These are phyloP conservation scores for Ceyx cyanopectus DNA, from an alignment of 2,113 vertebrate genomes.

Conservation along the genomic window DNA sequence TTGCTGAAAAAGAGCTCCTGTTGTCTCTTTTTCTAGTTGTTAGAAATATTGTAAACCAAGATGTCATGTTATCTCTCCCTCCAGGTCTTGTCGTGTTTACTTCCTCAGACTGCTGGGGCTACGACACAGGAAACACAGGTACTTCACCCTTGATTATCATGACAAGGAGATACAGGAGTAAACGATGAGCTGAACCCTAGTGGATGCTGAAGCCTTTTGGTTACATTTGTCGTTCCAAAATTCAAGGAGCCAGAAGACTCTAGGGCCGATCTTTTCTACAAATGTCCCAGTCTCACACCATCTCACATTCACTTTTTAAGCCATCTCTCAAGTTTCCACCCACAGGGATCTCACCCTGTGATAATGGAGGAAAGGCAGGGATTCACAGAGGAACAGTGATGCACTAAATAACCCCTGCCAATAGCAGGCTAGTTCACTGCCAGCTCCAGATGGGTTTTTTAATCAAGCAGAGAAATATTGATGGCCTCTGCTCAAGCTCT, in stretches of 20 bases:
- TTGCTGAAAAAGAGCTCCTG: not conserved
- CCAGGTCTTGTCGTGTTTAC: not conserved
- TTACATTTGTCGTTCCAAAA: not conserved
- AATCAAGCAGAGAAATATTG: slow-evolving; percentile 73
- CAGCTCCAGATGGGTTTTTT: slow-evolving; percentile 67
- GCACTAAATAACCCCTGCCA: slow-evolving; percentile 67
- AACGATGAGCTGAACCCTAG: not conserved
- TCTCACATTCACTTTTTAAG: not conserved
- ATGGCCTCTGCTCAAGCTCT: slow-evolving; percentile 62
- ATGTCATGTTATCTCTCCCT: not conserved
- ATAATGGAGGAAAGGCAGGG: not conserved
- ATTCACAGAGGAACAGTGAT: not conserved
- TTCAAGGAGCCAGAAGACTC: not conserved
- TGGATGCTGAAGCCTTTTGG: not conserved
- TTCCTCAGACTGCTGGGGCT: not conserved
- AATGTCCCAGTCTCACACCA: not conserved
- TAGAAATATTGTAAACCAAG: not conserved
- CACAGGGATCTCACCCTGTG: slow-evolving; percentile 7
- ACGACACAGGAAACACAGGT: not conserved
- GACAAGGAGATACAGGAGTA: not conserved
- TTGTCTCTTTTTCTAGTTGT: not conserved
- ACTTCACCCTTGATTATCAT: not conserved
- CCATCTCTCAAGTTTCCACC: not conserved
- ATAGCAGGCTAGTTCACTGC: slow-evolving; percentile 17
- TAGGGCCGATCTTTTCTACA: not conserved